phyloP scores from a whole-genome alignment of 2,888 invertebrate genomes.

The Tortrix viridana region DNA sequence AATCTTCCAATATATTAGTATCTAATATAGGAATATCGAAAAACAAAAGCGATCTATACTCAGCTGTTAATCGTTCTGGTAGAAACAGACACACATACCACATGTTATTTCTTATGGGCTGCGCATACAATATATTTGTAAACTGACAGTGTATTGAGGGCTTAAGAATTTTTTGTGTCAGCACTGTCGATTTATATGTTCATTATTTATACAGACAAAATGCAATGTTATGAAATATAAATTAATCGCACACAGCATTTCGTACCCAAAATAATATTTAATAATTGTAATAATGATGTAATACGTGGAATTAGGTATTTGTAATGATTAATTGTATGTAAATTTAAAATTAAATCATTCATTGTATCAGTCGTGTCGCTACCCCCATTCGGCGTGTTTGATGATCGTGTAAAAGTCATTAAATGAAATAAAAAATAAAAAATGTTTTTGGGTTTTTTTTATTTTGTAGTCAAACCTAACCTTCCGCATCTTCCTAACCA shows the following conservation, averaged over 20 bases:
- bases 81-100: no score
- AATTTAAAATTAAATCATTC: conserved; percentile 59
- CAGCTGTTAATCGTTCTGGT: no score
- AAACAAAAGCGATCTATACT: no score
- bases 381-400: conserved; percentile 78
- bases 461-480: background rate
- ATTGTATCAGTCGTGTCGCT: conserved; percentile 74
- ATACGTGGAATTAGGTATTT: conserved; percentile 64
- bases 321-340: conserved; percentile 67
- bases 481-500: background rate
- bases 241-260: background rate
- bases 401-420: conserved; percentile 72
- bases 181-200: no score
- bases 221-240: no score
- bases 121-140: no score
- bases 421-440: conserved; percentile 66
- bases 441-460: conserved; percentile 45
- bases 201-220: no score
- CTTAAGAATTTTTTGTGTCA: no score
- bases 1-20: no score
- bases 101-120: no score
- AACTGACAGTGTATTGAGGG: no score
- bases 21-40: no score
- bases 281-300: conserved; percentile 76
- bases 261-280: conserved; percentile 52